Evolutionary conservation across 2,113 vertebrate genomes (phyloP).

Genomic region (Rallus limicola): DNA sequence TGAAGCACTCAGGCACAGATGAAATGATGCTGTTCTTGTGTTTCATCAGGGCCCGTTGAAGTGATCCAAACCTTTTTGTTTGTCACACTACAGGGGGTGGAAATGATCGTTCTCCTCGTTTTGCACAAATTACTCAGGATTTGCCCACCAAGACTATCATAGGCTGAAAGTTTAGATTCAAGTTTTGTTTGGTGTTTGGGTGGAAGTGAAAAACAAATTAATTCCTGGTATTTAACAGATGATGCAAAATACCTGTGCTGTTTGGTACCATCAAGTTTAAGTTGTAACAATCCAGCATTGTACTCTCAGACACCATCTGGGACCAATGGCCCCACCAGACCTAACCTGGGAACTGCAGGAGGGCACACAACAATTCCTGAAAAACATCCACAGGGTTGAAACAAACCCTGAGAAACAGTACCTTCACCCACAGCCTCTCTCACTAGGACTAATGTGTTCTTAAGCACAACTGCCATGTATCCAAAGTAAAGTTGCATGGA

Average conservation of each 20-base stretch:
- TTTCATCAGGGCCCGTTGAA: neutral
- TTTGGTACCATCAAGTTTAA: neutral
- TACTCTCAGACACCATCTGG: neutral
- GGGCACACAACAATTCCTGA: neutral
- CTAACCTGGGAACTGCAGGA: neutral
- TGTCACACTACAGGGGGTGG: neutral
- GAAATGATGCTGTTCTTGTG: neutral
- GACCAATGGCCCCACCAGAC: neutral
- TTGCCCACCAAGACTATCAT: neutral
- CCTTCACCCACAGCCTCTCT: neutral
- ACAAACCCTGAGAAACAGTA: neutral
- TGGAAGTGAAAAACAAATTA: neutral
- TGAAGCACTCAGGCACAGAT: neutral
- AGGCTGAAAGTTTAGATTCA: neutral
- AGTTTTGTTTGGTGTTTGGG: neutral
- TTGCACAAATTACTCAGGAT: neutral
- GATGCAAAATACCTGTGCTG: neutral
- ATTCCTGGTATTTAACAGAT: neutral
- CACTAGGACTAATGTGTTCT: neutral
- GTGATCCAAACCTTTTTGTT: neutral
- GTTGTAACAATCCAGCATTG: neutral
- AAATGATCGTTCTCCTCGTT: neutral
- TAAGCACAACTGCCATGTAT: neutral
- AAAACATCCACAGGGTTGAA: neutral
- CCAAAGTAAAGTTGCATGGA: neutral